Evolutionary conservation across 2,113 vertebrate species (phyloP).

Genomic region (Nycticorax nycticorax): DNA sequence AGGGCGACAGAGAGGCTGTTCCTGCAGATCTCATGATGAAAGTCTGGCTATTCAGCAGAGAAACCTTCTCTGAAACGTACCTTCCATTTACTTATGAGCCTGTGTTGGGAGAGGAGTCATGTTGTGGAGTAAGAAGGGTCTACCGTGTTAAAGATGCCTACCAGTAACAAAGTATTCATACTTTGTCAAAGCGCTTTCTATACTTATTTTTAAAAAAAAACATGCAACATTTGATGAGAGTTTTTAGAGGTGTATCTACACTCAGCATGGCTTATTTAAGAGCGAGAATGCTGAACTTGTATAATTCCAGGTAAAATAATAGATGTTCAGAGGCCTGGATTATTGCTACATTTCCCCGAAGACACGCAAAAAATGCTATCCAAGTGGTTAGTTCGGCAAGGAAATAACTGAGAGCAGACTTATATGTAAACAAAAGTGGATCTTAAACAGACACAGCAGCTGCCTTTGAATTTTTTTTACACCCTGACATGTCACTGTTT

Average conservation of each 20-base stretch:
- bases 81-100: neutral
- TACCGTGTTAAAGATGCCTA: rapidly evolving
- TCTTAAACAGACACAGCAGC: neutral
- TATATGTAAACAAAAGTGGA: neutral
- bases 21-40: neutral
- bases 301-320: neutral
- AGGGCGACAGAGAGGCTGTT: neutral
- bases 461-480: neutral
- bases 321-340: neutral
- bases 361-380: neutral
- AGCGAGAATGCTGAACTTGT: neutral
- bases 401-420: neutral
- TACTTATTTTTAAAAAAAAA: neutral
- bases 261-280: neutral
- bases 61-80: neutral
- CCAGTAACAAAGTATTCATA: neutral
- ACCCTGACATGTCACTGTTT: neutral
- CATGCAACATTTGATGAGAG: neutral
- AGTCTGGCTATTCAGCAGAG: neutral
- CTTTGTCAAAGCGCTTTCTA: neutral
- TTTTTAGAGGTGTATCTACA: neutral
- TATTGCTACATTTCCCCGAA: neutral
- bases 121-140: neutral
- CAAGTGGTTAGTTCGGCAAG: neutral
- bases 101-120: neutral